Evolutionary conservation across 1,140 invertebrate species (phyloP).

Genomic region (Drosophila nikananu): DNA sequence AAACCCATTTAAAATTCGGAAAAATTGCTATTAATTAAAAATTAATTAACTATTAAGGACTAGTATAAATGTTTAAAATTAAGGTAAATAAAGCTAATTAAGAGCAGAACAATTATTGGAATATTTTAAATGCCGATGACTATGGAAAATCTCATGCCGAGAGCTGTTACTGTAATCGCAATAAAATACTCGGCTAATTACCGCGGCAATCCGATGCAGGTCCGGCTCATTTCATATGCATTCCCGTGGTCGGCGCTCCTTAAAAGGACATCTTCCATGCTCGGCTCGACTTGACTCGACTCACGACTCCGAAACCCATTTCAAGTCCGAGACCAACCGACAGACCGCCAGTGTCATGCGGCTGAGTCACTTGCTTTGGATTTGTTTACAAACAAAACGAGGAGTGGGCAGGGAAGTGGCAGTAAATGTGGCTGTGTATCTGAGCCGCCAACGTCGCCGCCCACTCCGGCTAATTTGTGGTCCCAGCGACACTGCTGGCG

Average conservation of each 20-base stretch:
- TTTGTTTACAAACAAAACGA: slow-evolving; percentile 79
- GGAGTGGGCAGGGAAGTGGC: slow-evolving; percentile 17
- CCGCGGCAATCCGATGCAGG: slow-evolving; percentile 1
- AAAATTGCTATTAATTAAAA: too few species aligned
- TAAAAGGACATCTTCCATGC: slow-evolving; percentile 35
- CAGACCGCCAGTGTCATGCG: slow-evolving; percentile 42
- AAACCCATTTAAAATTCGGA: background rate
- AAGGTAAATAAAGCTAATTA: background rate
- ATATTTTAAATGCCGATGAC: background rate
- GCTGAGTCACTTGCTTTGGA: slow-evolving; percentile 62
- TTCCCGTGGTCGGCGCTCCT: slow-evolving; percentile 18
- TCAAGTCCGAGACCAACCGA: slow-evolving; percentile 15
- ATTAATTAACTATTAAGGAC: too few species aligned
- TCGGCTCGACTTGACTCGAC: slow-evolving; percentile 7
- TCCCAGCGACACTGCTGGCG: slow-evolving; percentile 11
- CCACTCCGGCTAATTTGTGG: slow-evolving; percentile 28
- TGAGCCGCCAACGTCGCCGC: slow-evolving; percentile 32
- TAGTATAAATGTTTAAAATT: background rate
- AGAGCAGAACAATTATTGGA: background rate
- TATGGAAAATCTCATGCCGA: background rate
- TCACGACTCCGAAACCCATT: slow-evolving; percentile 15
- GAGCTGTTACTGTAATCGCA: slow-evolving; percentile 5
- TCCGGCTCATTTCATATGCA: slow-evolving; percentile 23
- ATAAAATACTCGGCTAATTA: slow-evolving; percentile 12
- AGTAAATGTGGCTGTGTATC: slow-evolving; percentile 13